Conservation (phyloP, 1,140 invertebrate species). For the Meteorus sp. region DNA sequence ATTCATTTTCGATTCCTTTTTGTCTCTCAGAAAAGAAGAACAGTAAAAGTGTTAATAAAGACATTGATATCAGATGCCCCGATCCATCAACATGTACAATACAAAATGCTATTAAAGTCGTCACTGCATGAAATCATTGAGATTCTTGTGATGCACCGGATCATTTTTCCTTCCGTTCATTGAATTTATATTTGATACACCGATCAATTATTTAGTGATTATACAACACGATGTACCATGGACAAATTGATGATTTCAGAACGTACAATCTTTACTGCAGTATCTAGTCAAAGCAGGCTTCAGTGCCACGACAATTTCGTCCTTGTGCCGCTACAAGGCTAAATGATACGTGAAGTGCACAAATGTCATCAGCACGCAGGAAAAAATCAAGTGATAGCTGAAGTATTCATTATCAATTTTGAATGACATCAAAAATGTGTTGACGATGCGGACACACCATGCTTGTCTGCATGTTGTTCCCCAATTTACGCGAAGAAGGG, state of each 20-base stretch:
- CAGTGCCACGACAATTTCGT: slow-evolving; percentile 5
- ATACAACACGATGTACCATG: background rate
- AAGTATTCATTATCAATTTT: slow-evolving; percentile 6
- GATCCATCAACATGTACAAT: no score
- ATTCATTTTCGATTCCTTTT: background rate
- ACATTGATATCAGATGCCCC: slow-evolving; percentile 59
- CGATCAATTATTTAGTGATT: background rate
- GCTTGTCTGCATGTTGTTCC: no score
- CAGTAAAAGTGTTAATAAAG: slow-evolving; percentile 50
- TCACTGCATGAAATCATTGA: no score
- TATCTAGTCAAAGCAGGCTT: background rate
- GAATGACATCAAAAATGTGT: background rate
- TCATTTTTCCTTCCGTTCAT: no score
- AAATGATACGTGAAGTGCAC: slow-evolving; percentile 14
- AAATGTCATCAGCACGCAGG: slow-evolving; percentile 21
- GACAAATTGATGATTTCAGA: slow-evolving; percentile 10
- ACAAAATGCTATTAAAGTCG: no score
- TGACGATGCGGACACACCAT: background rate
- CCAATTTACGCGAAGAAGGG: no score
- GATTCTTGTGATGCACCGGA: no score
- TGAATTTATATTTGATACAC: no score
- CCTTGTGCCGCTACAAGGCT: background rate
- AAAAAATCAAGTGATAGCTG: slow-evolving; percentile 10
- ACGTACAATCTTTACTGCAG: slow-evolving; percentile 2
- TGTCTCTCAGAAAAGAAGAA: background rate